These are phyloP conservation scores for Phrynosoma platyrhinos DNA, from an alignment of 2,113 vertebrate genomes.

Conservation along the genomic window DNA sequence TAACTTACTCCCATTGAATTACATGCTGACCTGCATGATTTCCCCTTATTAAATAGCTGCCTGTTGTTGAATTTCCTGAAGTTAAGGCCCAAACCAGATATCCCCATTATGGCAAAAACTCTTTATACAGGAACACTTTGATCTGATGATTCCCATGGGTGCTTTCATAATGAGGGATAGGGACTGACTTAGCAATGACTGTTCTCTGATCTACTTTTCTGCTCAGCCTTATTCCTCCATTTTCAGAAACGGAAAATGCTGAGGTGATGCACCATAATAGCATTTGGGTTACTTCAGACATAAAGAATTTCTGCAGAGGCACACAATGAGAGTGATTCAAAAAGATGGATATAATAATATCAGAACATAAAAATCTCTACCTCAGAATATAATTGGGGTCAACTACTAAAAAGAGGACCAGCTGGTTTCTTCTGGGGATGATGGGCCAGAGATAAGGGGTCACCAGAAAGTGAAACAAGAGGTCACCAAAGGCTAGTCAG, in stretches of 20 bases:
- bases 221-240: constrained; percentile 39
- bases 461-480: not conserved
- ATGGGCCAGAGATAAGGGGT: not conserved
- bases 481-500: not conserved
- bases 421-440: not conserved
- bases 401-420: not conserved
- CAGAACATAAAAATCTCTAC: not conserved
- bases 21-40: constrained; percentile 56
- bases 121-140: constrained; percentile 61
- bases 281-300: not conserved
- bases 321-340: not conserved
- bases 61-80: constrained; percentile 65
- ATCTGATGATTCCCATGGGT: constrained; percentile 56
- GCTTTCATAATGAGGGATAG: constrained; percentile 63
- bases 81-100: constrained; percentile 61
- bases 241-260: constrained; percentile 9
- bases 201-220: constrained; percentile 59
- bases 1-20: constrained; percentile 66
- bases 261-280: not conserved
- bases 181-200: constrained; percentile 49
- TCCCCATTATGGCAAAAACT: constrained; percentile 59
- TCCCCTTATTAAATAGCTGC: constrained; percentile 64
- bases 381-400: not conserved
- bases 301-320: not conserved
- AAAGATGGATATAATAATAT: not conserved